Evolutionary conservation across 2,888 invertebrate species (phyloP), one percentile per base, ranked within the genome.

Genomic region (Palloptera scutellata): DNA sequence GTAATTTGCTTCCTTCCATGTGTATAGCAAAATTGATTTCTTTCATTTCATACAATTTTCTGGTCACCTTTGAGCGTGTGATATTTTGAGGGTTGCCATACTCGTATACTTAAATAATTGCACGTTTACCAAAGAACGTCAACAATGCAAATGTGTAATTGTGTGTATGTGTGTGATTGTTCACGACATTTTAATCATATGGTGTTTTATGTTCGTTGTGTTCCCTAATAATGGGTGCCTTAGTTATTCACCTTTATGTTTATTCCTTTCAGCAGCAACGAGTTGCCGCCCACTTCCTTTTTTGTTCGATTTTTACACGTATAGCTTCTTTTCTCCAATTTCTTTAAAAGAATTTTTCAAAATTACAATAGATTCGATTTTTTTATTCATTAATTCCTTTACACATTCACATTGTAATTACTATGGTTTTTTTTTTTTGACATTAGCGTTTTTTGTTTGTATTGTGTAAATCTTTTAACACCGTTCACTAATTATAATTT

Each of bases 251-350:
- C 43, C 62, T 68, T 61, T 59, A 41, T 53, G 43, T 61, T 55
- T 51, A 30, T 51, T 41, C 20, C 53, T 51, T 41, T 45, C 30
- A n/a, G 41, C 53, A 53, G 63, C 54, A 66, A 66, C 48, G 62
- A 62, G 70, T 70, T 62, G 60, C 74, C 78, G 79, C 78, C 79
- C 76, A 77, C 77, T 78, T 78, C 77, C 78, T 76, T 72, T 64
- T 20, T 6, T 43, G 64, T 54, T 68, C 63, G 67, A 60, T 15
- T 54, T 54, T 57, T 42, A 57, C 19, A 51, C 61, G 30, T 6
- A 30, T 30, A 30, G 30, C 30, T 30, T 30, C 30, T 30, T 30
- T 30, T 30, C 6, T 30, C 2, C 6, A 30, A 30, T 30, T 30
- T 30, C 6, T 30, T 30, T 30, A 30, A 30, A 30, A 30, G 6